These are phyloP conservation scores for Zaprionus taronus DNA, from an alignment of 1,140 invertebrate genomes.

Conservation along the genomic window DNA sequence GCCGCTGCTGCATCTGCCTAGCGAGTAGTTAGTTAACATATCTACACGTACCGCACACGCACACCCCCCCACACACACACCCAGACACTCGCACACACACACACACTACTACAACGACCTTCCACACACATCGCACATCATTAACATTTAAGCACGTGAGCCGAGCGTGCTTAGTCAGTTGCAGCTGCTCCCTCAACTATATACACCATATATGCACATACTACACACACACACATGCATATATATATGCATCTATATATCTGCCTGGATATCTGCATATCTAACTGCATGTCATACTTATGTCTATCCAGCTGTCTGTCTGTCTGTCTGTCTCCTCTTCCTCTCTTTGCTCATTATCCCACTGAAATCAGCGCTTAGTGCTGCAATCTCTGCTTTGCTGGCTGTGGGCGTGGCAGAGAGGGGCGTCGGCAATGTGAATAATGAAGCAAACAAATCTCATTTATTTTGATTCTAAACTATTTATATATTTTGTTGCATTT, in stretches of 20 bases:
- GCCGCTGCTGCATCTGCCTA: constrained; percentile 33
- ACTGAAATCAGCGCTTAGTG: constrained; percentile 1
- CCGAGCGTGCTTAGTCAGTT: constrained; percentile 60
- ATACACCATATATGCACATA: neutral
- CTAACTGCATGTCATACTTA: constrained; percentile 28
- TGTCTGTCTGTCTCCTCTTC: neutral
- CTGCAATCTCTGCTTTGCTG: constrained; percentile 1
- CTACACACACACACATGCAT: neutral
- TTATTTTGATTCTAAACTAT: constrained; percentile 1
- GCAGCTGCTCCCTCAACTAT: constrained; percentile 45
- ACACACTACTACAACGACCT: constrained; percentile 1
- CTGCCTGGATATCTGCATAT: constrained; percentile 19
- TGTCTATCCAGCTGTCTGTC: constrained; percentile 21
- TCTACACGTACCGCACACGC: constrained; percentile 32
- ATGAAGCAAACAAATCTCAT: constrained; percentile 5
- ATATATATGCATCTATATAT: neutral
- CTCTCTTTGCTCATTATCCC: neutral
- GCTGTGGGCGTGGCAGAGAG: neutral
- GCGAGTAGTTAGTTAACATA: constrained; percentile 56
- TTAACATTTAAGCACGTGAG: constrained; percentile 77
- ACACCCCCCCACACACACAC: constrained; percentile 22
- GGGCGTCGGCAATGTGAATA: neutral
- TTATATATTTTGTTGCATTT: neutral
- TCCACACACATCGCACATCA: constrained; percentile 57
- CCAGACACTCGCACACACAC: constrained; percentile 20